phyloP scores from a whole-genome alignment of 2,888 invertebrate species.

The Hyles lineata region DNA sequence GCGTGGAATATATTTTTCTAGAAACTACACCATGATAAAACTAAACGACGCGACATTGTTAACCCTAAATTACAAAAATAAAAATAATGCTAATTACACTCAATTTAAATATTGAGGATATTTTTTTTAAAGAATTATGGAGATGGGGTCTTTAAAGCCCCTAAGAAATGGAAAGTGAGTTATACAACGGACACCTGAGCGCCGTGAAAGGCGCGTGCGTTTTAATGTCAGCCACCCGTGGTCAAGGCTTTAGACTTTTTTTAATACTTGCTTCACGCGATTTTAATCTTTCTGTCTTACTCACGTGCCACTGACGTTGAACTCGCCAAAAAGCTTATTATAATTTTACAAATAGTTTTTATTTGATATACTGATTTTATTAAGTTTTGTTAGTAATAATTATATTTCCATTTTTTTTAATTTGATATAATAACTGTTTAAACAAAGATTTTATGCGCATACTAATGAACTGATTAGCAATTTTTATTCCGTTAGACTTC shows the following conservation, averaged over 20 bases:
- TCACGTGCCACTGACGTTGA: constrained; percentile 50
- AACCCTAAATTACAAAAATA: background rate
- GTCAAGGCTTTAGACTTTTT: constrained; percentile 78
- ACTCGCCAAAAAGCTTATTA: constrained; percentile 21
- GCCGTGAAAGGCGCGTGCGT: constrained; percentile 78
- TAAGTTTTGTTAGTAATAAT: too few species aligned
- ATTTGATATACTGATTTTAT: too few species aligned
- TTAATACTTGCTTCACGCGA: constrained; percentile 70
- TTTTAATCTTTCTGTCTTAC: constrained; percentile 59
- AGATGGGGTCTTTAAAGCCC: constrained; percentile 49
- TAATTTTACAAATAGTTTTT: background rate
- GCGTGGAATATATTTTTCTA: too few species aligned
- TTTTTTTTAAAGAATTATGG: constrained; percentile 34
- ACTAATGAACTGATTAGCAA: background rate
- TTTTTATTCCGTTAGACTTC: background rate
- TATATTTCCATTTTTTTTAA: background rate
- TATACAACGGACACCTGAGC: constrained; percentile 81
- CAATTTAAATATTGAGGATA: background rate
- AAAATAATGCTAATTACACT: background rate
- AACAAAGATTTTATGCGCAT: background rate
- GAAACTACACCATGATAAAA: too few species aligned
- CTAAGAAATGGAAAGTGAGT: constrained; percentile 82
- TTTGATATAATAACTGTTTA: background rate
- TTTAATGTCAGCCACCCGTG: constrained; percentile 80
- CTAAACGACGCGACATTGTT: background rate